Percentiles rank a stretch among this genome's conserved stretches.
Evolutionary conservation across 2,888 invertebrate species (phyloP).

Genomic region (Hypomecis punctinalis): DNA sequence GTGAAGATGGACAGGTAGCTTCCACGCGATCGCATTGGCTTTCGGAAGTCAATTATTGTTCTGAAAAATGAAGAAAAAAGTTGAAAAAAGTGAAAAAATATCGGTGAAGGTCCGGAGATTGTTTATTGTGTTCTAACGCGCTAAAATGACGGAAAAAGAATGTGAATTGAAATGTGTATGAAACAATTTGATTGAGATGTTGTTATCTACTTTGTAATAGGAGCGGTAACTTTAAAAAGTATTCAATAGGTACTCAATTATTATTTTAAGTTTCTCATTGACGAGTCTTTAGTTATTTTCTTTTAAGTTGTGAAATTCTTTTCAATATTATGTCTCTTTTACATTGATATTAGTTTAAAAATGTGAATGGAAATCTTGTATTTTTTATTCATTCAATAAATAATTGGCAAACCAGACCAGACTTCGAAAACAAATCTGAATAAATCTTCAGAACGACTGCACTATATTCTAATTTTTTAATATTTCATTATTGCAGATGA

Average conservation of each 20-base stretch:
- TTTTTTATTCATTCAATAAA: too few species aligned
- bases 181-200: slow-evolving; percentile 2
- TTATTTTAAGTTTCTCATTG: too few species aligned
- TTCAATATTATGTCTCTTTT: too few species aligned
- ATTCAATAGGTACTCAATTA: neutral
- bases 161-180: neutral
- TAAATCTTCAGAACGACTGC: too few species aligned
- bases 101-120: slow-evolving; percentile 52
- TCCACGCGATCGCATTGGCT: slow-evolving; percentile 62
- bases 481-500: too few species aligned
- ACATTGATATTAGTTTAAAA: too few species aligned
- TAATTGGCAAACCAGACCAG: too few species aligned
- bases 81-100: slow-evolving; percentile 37
- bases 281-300: too few species aligned
- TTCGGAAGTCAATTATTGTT: slow-evolving; percentile 73
- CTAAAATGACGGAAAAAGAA: slow-evolving; percentile 28
- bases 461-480: too few species aligned
- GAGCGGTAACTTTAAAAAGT: slow-evolving; percentile 1
- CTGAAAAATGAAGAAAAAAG: slow-evolving; percentile 41
- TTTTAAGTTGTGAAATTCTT: too few species aligned
- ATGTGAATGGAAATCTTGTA: too few species aligned
- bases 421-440: too few species aligned
- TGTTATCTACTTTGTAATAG: neutral
- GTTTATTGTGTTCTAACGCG: slow-evolving; percentile 43
- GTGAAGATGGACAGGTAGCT: slow-evolving; percentile 63